Evolutionary conservation across 37 sponge, comb jelly and placozoan genomes (phyloP).

Genomic region (Halisarca cf. caerulea): DNA sequence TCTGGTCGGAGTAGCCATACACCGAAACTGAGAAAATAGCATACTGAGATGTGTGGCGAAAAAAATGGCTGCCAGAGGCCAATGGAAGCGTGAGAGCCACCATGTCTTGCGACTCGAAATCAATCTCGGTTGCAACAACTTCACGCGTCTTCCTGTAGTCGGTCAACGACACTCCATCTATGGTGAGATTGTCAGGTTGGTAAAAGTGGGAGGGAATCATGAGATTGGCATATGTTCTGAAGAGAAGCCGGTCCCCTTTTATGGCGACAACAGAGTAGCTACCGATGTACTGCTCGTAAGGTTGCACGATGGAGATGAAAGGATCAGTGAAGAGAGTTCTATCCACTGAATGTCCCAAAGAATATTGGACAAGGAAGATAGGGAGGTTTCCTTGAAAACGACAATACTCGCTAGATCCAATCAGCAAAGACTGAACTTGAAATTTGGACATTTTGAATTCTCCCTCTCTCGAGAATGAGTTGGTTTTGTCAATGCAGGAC

Average conservation of each 20-base stretch:
- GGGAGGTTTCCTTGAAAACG: not conserved
- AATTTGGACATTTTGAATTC: not conserved
- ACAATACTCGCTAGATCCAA: not conserved
- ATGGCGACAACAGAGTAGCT: not conserved
- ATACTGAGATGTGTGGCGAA: not conserved
- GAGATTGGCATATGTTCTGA: not conserved
- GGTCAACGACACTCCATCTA: not conserved
- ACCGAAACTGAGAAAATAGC: not conserved
- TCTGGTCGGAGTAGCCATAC: conserved; percentile 18
- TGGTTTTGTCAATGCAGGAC: not conserved
- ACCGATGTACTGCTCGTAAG: conserved; percentile 5
- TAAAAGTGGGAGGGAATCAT: not conserved
- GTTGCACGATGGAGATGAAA: conserved; percentile 5
- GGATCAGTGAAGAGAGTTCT: not conserved
- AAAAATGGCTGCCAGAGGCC: not conserved
- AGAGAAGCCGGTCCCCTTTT: not conserved
- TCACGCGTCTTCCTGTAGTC: not conserved
- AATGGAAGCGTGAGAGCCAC: not conserved
- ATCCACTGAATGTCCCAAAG: not conserved
- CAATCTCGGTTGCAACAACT: too few relatives aligned
- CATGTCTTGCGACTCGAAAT: not conserved
- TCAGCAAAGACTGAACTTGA: not conserved
- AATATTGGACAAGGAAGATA: not conserved
- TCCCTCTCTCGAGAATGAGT: not conserved
- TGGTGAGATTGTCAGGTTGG: not conserved